Percentiles rank a stretch among this genome's conserved stretches.
These are phyloP conservation scores for Molossus alvarezi DNA, from an alignment of 2,797 vertebrate species.

Conservation along the genomic window DNA sequence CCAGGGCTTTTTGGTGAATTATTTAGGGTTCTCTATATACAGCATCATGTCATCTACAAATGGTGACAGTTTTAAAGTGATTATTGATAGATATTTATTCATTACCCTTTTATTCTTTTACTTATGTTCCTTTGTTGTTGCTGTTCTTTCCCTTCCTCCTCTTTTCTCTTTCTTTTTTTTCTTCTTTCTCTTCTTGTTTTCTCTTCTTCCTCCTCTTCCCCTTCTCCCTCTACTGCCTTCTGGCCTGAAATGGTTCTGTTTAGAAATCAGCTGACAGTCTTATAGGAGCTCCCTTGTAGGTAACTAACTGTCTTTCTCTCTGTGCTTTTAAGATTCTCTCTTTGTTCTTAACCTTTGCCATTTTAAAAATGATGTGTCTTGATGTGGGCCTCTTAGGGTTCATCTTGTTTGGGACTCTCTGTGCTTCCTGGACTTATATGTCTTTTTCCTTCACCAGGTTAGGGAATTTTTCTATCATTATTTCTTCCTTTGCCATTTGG, in stretches of 20 bases:
- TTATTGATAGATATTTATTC: background rate
- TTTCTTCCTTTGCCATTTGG: background rate
- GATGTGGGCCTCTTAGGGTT: background rate
- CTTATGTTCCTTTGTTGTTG: background rate
- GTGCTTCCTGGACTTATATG: background rate
- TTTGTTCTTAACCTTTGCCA: background rate
- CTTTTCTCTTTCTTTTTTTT: too few relatives aligned
- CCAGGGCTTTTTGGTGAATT: background rate
- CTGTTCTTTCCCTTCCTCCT: too few relatives aligned
- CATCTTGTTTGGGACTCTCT: background rate
- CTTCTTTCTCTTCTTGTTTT: too few relatives aligned
- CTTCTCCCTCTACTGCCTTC: background rate
- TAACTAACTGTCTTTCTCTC: background rate
- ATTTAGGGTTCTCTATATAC: background rate
- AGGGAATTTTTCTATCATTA: background rate
- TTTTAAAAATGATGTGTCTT: background rate
- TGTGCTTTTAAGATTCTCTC: background rate
- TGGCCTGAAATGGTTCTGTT: background rate
- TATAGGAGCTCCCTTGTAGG: background rate
- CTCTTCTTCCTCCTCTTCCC: too few relatives aligned
- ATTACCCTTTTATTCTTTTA: background rate
- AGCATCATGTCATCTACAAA: background rate
- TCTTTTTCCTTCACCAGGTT: background rate
- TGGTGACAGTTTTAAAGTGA: background rate
- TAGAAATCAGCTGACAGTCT: background rate